Evolutionary conservation across 2,797 vertebrate species (phyloP).

Genomic region (Glyptemys insculpta): DNA sequence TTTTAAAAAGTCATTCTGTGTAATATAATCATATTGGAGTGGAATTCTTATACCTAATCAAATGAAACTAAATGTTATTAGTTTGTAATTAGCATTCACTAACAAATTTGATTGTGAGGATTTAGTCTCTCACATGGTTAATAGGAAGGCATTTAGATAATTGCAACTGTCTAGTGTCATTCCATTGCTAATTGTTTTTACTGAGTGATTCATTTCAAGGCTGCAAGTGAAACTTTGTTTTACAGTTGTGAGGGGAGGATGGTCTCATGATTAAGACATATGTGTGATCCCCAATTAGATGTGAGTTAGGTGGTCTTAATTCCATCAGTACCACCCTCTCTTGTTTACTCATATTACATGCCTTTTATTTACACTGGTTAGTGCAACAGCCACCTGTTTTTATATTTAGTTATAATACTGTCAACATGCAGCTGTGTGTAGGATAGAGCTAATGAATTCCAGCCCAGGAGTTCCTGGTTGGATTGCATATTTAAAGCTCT

Average conservation of each 20-base stretch:
- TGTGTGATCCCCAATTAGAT: slow-evolving; percentile 8
- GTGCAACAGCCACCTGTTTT: slow-evolving; percentile 39
- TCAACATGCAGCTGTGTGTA: slow-evolving; percentile 26
- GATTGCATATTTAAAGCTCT: too few species aligned
- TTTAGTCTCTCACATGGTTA: slow-evolving; percentile 82
- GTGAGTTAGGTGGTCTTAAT: slow-evolving; percentile 17
- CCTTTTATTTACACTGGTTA: slow-evolving; percentile 40
- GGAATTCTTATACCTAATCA: slow-evolving; percentile 81
- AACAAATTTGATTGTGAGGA: slow-evolving; percentile 80
- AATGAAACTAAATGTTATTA: slow-evolving; percentile 79
- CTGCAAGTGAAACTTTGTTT: slow-evolving; percentile 74
- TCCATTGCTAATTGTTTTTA: slow-evolving; percentile 79
- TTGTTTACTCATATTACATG: slow-evolving; percentile 45
- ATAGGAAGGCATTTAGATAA: slow-evolving; percentile 83
- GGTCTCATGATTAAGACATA: not conserved
- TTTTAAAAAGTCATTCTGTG: slow-evolving; percentile 65
- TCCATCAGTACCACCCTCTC: not conserved
- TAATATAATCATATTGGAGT: slow-evolving; percentile 80
- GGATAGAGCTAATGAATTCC: slow-evolving; percentile 34
- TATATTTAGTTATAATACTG: slow-evolving; percentile 12
- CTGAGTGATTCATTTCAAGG: slow-evolving; percentile 76
- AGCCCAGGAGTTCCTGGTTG: not conserved
- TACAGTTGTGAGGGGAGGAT: slow-evolving; percentile 49
- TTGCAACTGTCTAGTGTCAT: slow-evolving; percentile 82
- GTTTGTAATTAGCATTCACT: slow-evolving; percentile 82